phyloP scores from a whole-genome alignment of 2,888 invertebrate species.

The Agrochola lychnidis region DNA sequence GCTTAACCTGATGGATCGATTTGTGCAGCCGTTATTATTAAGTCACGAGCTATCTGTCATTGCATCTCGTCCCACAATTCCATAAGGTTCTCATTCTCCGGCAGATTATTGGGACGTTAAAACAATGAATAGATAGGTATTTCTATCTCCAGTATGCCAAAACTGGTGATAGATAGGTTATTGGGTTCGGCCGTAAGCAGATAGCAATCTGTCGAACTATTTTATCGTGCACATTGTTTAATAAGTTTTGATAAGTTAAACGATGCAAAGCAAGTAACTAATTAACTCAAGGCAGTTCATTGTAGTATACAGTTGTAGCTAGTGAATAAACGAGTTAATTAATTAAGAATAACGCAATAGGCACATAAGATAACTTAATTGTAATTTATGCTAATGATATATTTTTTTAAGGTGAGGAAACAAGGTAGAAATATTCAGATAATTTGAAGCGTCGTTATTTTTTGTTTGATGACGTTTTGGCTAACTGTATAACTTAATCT shows the following conservation, averaged over 20 bases:
- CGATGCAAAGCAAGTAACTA: conserved; percentile 8
- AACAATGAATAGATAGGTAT: too few species aligned
- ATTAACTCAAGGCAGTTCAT: conserved; percentile 56
- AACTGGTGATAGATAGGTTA: too few species aligned
- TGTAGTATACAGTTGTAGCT: conserved; percentile 29
- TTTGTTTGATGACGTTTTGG: neutral
- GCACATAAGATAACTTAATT: conserved; percentile 13
- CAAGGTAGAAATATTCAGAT: conserved; percentile 9
- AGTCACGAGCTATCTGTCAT: too few species aligned
- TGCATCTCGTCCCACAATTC: too few species aligned
- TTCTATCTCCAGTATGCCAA: too few species aligned
- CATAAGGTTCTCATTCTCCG: too few species aligned
- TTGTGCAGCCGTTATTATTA: too few species aligned
- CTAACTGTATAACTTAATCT: neutral
- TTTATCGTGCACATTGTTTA: neutral
- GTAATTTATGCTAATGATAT: conserved; percentile 28
- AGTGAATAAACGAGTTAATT: conserved; percentile 30
- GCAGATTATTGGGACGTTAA: too few species aligned
- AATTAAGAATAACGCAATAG: conserved; percentile 47
- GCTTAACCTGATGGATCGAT: too few species aligned
- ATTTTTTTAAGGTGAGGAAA: conserved; percentile 22
- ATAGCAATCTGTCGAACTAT: too few species aligned
- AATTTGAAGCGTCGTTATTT: neutral
- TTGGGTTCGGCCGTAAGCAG: too few species aligned
- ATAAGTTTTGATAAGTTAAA: neutral